These are phyloP conservation scores for Aldabrachelys gigantea DNA, from an alignment of 2,113 vertebrate species.

Conservation along the genomic window DNA sequence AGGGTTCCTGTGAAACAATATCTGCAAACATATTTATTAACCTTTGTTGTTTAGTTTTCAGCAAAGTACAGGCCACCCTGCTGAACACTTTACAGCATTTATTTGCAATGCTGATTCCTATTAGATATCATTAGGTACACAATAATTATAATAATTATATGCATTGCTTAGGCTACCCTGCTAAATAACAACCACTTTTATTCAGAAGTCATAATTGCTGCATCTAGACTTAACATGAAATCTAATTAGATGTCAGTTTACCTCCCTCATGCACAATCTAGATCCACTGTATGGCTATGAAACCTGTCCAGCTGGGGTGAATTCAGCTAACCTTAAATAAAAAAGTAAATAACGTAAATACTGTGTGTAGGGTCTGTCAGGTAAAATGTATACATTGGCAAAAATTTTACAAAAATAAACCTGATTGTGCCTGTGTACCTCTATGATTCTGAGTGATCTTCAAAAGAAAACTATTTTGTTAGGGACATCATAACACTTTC, in stretches of 20 bases:
- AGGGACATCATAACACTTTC: neutral
- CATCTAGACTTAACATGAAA: conserved; percentile 82
- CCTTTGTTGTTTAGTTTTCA: conserved; percentile 70
- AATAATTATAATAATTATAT: conserved; percentile 88
- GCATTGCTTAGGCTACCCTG: conserved; percentile 83
- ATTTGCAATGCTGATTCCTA: conserved; percentile 76
- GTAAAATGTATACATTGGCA: neutral
- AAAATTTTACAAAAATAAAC: neutral
- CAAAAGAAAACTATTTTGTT: neutral
- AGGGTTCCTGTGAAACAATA: conserved; percentile 68
- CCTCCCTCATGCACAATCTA: conserved; percentile 31
- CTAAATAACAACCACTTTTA: conserved; percentile 83
- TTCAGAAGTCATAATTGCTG: conserved; percentile 85
- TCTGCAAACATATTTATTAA: conserved; percentile 62
- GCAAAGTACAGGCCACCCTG: conserved; percentile 76
- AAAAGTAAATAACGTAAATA: neutral
- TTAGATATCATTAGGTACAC: conserved; percentile 84
- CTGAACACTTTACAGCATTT: conserved; percentile 73
- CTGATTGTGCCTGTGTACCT: neutral
- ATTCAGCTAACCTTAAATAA: conserved; percentile 27
- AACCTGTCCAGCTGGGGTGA: conserved; percentile 43
- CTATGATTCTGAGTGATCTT: neutral
- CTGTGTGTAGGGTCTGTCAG: neutral
- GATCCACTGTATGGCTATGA: conserved; percentile 36
- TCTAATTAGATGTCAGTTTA: conserved; percentile 82